Conservation (phyloP, 2,797 vertebrate genomes). For the Novumbra hubbsi region DNA sequence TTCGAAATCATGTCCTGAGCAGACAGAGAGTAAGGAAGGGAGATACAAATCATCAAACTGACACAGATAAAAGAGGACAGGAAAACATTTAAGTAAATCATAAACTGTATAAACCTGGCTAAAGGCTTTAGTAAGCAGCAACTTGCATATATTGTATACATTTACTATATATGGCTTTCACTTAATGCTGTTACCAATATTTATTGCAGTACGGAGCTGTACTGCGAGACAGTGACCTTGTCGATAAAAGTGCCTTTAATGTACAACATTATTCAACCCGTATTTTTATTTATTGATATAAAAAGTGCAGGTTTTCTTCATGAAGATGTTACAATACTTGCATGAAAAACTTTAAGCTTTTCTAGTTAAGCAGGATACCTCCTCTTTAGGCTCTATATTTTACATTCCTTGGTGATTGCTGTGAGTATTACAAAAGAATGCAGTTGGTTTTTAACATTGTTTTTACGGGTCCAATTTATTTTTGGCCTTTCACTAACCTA, state of each 20-base stretch:
- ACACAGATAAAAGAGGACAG: not conserved
- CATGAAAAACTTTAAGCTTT: too few species aligned
- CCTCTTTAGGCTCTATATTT: constrained; percentile 27
- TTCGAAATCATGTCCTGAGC: constrained; percentile 80
- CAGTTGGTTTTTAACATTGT: constrained; percentile 1
- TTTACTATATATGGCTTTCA: not conserved
- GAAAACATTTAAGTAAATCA: not conserved
- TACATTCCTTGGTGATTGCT: constrained; percentile 44
- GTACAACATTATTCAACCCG: too few species aligned
- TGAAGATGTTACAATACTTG: too few species aligned
- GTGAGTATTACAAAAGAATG: constrained; percentile 33
- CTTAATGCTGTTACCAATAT: not conserved
- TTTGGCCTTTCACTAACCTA: too few species aligned
- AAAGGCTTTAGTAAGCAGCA: constrained; percentile 5
- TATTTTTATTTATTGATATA: too few species aligned
- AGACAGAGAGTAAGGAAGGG: not conserved
- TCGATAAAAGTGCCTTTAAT: too few species aligned
- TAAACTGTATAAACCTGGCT: not conserved
- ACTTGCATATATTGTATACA: constrained; percentile 43
- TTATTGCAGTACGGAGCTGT: not conserved
- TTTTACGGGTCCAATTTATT: constrained; percentile 27
- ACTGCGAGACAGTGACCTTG: too few species aligned
- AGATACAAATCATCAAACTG: not conserved
- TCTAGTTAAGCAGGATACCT: not conserved
- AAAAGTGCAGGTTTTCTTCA: too few species aligned